phyloP scores from a whole-genome alignment of 1,140 invertebrate species.

The Drosophila elegans region DNA sequence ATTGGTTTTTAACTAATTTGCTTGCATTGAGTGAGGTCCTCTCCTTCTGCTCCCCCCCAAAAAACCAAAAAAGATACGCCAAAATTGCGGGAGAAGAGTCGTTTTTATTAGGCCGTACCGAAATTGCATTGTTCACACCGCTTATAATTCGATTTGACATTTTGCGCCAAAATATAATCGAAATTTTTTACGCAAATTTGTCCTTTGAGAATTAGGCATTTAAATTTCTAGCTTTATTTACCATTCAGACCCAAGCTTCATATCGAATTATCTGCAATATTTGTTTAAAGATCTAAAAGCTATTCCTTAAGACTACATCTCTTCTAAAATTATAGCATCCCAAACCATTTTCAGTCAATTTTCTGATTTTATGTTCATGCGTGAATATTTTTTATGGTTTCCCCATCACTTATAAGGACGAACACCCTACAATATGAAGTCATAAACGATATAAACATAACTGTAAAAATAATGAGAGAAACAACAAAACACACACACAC shows the following conservation, averaged over 20 bases:
- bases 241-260: not conserved
- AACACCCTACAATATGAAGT: constrained; percentile 38
- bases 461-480: constrained; percentile 52
- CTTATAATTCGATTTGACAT: constrained; percentile 30
- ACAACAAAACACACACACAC: constrained; percentile 1
- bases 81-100: not conserved
- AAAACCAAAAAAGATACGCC: not conserved
- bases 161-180: constrained; percentile 17
- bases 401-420: constrained; percentile 9
- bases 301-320: not conserved
- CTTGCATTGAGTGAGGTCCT: constrained; percentile 39
- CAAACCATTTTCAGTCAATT: constrained; percentile 32
- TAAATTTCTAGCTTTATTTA: not conserved
- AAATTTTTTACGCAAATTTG: constrained; percentile 11
- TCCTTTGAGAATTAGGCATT: constrained; percentile 1
- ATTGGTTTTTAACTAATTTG: constrained; percentile 83
- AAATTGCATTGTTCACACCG: constrained; percentile 27
- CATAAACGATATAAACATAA: constrained; percentile 52
- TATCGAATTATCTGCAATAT: not conserved
- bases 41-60: not conserved
- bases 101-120: not conserved
- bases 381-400: constrained; percentile 39
- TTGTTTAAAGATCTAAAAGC: not conserved
- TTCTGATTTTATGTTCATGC: constrained; percentile 45
- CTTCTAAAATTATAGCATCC: constrained; percentile 1